phyloP scores from a whole-genome alignment of 2,797 vertebrate species.

The Acrocephalus scirpaceus region DNA sequence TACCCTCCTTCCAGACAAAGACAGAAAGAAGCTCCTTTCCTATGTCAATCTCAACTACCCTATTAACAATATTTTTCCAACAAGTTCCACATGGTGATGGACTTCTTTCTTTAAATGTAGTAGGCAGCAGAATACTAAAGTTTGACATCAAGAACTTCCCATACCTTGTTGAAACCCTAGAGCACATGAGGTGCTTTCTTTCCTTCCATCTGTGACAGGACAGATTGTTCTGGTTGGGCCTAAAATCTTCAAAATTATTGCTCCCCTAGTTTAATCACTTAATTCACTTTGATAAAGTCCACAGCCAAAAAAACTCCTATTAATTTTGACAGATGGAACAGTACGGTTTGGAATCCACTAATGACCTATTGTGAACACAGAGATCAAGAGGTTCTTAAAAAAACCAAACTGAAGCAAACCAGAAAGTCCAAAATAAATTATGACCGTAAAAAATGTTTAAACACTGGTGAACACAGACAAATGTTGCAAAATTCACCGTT shows the following conservation, averaged over 20 bases:
- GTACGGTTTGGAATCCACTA: not conserved
- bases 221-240: not conserved
- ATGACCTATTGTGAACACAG: not conserved
- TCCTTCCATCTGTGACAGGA: not conserved
- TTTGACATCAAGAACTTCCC: not conserved
- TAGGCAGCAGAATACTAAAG: not conserved
- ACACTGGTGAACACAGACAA: not conserved
- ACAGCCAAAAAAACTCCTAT: not conserved
- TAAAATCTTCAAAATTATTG: not conserved
- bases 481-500: not conserved
- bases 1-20: not conserved
- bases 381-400: not conserved
- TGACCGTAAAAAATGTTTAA: not conserved
- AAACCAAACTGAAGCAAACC: not conserved
- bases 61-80: not conserved
- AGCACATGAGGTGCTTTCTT: not conserved
- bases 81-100: not conserved
- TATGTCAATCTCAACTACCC: not conserved
- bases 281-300: not conserved
- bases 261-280: not conserved
- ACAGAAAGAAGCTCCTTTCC: not conserved
- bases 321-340: not conserved
- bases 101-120: not conserved
- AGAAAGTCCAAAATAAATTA: not conserved
- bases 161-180: not conserved